Evolutionary conservation across 2,797 vertebrate species (phyloP).

Genomic region (Rhinophrynus dorsalis): DNA sequence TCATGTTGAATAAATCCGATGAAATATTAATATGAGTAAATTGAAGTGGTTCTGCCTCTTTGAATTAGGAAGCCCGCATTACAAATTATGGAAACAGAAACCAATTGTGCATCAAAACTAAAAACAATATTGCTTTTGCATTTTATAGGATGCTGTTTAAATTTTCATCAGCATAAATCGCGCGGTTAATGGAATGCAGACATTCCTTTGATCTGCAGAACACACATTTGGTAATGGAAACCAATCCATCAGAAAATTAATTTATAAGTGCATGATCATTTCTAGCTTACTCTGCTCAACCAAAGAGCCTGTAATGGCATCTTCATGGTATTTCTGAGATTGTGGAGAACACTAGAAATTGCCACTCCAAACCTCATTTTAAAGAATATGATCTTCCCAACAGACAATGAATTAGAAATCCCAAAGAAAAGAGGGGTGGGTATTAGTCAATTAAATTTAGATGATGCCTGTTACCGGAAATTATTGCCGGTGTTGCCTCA

Average conservation of each 20-base stretch:
- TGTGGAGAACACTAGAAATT: neutral
- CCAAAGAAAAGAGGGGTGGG: neutral
- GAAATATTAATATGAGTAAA: conserved; percentile 40
- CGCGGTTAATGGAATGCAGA: conserved; percentile 17
- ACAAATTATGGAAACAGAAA: conserved; percentile 16
- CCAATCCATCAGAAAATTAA: conserved; percentile 26
- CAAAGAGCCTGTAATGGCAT: neutral
- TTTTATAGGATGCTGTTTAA: conserved; percentile 22
- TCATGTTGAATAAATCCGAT: conserved; percentile 32
- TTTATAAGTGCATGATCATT: neutral
- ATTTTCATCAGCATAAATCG: conserved; percentile 39
- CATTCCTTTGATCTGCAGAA: conserved; percentile 8
- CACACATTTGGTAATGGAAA: conserved; percentile 13
- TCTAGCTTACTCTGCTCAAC: neutral
- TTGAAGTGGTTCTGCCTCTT: conserved; percentile 36
- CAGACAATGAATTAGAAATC: neutral
- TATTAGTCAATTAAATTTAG: neutral
- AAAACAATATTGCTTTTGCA: conserved; percentile 21
- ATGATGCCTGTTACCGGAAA: neutral
- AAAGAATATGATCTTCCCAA: neutral
- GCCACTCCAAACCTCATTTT: neutral
- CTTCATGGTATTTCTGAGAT: neutral
- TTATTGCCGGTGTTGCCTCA: neutral
- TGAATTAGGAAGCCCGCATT: conserved; percentile 21
- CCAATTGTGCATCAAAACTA: conserved; percentile 35